Conservation (phyloP, 2,797 vertebrate species). For the Gymnoscopelus microlampas region DNA sequence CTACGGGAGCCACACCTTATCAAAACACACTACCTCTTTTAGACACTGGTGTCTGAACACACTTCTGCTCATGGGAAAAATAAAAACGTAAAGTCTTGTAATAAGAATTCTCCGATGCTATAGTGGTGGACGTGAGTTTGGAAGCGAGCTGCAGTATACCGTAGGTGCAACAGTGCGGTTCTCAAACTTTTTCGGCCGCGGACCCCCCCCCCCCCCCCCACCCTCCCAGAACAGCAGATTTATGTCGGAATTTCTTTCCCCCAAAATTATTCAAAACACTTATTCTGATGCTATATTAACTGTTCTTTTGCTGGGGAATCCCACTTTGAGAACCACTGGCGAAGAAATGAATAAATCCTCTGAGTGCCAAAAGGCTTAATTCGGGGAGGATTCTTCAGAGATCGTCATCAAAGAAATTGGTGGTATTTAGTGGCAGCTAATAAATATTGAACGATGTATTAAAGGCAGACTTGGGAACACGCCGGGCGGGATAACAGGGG, state of each 20-base stretch:
- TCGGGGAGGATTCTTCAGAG: neutral
- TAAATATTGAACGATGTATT: slow-evolving; percentile 30
- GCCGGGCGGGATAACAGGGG: slow-evolving; percentile 41
- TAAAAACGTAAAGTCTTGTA: slow-evolving; percentile 47
- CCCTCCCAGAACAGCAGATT: too few species aligned
- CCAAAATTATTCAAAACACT: too few species aligned
- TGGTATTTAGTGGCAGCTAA: slow-evolving; percentile 8
- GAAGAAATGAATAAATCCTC: slow-evolving; percentile 4
- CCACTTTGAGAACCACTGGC: neutral
- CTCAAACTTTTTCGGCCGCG: too few species aligned
- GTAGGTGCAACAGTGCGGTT: too few species aligned
- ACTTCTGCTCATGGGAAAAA: slow-evolving; percentile 64
- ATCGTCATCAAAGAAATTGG: neutral
- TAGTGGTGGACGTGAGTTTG: slow-evolving; percentile 39
- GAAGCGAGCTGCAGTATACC: slow-evolving; percentile 22
- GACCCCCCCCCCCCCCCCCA: too few species aligned
- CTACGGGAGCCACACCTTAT: slow-evolving; percentile 72
- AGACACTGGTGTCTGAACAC: slow-evolving; percentile 67
- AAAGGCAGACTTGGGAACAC: slow-evolving; percentile 20
- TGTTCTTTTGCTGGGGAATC: too few species aligned
- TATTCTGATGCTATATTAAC: too few species aligned
- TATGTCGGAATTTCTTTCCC: too few species aligned
- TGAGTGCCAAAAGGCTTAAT: neutral
- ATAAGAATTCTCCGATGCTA: slow-evolving; percentile 60
- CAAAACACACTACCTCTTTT: slow-evolving; percentile 71